Percentiles rank a stretch among this genome's conserved stretches.
Evolutionary conservation across 1,140 invertebrate species (phyloP).

Genomic region (Camponotus floridanus): DNA sequence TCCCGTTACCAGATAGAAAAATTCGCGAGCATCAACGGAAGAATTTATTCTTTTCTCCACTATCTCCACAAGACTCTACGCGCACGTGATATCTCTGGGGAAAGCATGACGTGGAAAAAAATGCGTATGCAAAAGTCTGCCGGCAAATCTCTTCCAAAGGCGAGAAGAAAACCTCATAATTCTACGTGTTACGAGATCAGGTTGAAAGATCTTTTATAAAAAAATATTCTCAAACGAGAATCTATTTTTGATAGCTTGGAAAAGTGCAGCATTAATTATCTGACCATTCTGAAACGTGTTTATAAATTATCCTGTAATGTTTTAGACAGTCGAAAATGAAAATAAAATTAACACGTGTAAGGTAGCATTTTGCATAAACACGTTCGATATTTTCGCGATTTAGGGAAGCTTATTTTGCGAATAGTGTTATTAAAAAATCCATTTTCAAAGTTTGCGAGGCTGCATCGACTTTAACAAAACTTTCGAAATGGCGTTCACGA

Average conservation of each 20-base stretch:
- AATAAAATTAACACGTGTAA: too few species aligned
- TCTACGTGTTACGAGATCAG: too few species aligned
- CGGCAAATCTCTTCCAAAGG: constrained; percentile 5
- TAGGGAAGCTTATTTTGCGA: not conserved
- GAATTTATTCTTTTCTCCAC: constrained; percentile 49
- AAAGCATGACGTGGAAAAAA: constrained; percentile 10
- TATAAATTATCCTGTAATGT: too few species aligned
- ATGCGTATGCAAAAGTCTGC: constrained; percentile 24
- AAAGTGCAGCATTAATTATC: too few species aligned
- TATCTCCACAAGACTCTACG: constrained; percentile 24
- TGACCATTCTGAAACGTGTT: too few species aligned
- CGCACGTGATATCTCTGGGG: constrained; percentile 40
- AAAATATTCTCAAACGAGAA: not conserved
- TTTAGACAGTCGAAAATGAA: too few species aligned
- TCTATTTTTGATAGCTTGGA: too few species aligned
- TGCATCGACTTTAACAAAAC: constrained; percentile 17
- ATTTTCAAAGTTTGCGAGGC: not conserved
- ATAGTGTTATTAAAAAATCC: not conserved
- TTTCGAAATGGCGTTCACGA: constrained; percentile 1
- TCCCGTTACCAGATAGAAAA: constrained; percentile 33
- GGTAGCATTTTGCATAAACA: not conserved
- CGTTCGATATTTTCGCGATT: not conserved
- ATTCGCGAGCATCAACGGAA: not conserved
- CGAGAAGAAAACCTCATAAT: not conserved
- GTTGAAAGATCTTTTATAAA: not conserved